Evolutionary conservation across 2,888 invertebrate genomes (phyloP).

Genomic region (Zaprionus obscuricornis): DNA sequence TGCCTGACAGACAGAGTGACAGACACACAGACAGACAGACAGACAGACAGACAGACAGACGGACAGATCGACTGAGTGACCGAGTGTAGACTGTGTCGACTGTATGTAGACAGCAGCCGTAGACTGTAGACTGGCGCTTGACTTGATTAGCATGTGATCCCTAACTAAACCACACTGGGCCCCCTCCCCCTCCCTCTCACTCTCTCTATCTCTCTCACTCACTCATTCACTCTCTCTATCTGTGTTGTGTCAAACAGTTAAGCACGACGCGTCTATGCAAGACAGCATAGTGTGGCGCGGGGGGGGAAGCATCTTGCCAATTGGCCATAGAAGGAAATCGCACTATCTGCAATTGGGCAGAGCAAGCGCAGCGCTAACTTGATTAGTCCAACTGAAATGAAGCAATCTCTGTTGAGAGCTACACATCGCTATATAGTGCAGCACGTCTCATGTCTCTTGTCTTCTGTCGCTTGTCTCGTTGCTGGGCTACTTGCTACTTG

Average conservation of each 20-base stretch:
- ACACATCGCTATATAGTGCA: slow-evolving; percentile 39
- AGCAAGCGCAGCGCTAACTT: slow-evolving; percentile 69
- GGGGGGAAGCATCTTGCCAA: too few relatives aligned
- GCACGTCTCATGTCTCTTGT: neutral
- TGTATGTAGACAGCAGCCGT: slow-evolving; percentile 10
- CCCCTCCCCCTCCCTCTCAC: too few relatives aligned
- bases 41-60: slow-evolving; percentile 19
- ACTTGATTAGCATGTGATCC: slow-evolving; percentile 66
- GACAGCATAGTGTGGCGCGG: too few relatives aligned
- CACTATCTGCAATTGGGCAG: slow-evolving; percentile 60
- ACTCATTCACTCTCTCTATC: too few relatives aligned
- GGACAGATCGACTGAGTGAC: slow-evolving; percentile 16
- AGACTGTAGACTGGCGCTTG: slow-evolving; percentile 60
- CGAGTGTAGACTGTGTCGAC: slow-evolving; percentile 11
- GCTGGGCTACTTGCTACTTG: neutral
- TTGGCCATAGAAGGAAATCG: slow-evolving; percentile 53
- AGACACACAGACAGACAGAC: slow-evolving; percentile 14
- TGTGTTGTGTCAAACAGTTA: slow-evolving; percentile 60
- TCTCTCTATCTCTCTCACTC: too few relatives aligned
- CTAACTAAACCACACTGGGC: slow-evolving; percentile 37
- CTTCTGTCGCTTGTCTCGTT: too few relatives aligned
- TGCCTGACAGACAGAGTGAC: slow-evolving; percentile 25
- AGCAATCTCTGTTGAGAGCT: slow-evolving; percentile 66
- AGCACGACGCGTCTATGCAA: slow-evolving; percentile 35
- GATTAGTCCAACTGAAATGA: slow-evolving; percentile 65